Evolutionary conservation across 2,797 vertebrate genomes (phyloP).

Genomic region (Malurus leucopterus): DNA sequence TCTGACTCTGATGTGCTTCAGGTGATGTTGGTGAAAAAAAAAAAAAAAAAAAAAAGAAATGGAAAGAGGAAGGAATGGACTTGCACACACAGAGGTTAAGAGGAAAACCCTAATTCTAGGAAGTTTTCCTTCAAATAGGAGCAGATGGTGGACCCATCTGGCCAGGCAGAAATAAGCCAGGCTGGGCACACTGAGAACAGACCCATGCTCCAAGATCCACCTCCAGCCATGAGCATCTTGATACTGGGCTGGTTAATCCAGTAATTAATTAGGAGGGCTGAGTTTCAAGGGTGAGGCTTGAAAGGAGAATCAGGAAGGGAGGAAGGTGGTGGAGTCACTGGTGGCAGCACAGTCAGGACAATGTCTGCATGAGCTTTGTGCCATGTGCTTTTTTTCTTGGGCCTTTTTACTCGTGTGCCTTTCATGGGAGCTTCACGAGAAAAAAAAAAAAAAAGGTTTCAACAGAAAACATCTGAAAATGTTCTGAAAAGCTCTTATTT

Average conservation of each 20-base stretch:
- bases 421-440: neutral
- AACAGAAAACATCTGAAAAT: neutral
- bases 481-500: neutral
- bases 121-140: conserved; percentile 17
- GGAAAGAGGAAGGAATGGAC: neutral
- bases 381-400: too few species aligned
- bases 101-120: conserved; percentile 31
- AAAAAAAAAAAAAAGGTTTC: neutral
- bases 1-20: neutral
- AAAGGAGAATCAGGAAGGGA: neutral
- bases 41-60: neutral
- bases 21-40: neutral
- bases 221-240: conserved; percentile 39
- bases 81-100: conserved; percentile 1
- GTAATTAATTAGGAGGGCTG: conserved; percentile 41
- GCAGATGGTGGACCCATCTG: conserved; percentile 60
- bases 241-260: conserved; percentile 18
- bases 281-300: neutral
- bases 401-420: neutral
- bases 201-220: conserved; percentile 40
- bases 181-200: conserved; percentile 33
- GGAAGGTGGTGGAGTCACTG: neutral
- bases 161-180: conserved; percentile 23
- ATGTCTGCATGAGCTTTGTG: neutral
- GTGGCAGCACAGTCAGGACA: neutral